These are phyloP conservation scores for Achatina immaculata DNA, from an alignment of 1,140 invertebrate species.

Conservation along the genomic window DNA sequence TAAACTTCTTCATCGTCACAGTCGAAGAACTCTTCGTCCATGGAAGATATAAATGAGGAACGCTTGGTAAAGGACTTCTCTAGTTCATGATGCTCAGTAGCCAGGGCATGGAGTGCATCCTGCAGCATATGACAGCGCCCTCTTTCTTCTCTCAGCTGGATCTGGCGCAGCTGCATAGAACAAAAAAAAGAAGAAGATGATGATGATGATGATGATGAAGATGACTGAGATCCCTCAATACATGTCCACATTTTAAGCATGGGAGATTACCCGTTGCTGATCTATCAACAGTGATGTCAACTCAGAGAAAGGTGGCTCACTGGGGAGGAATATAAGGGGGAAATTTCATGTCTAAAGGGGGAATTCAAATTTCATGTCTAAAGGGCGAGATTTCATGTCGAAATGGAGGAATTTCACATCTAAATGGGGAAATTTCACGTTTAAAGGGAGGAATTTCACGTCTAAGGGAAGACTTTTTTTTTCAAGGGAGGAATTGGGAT, in stretches of 20 bases:
- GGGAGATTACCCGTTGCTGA: background rate
- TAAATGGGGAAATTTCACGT: too few relatives aligned
- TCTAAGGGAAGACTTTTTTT: too few relatives aligned
- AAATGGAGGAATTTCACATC: too few relatives aligned
- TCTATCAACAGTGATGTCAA: too few relatives aligned
- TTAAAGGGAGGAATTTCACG: too few relatives aligned
- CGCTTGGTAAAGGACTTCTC: conserved; percentile 74
- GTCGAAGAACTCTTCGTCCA: conserved; percentile 81
- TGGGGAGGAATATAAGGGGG: too few relatives aligned
- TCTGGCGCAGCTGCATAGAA: conserved; percentile 64
- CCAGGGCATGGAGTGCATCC: conserved; percentile 78
- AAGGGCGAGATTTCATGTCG: too few relatives aligned
- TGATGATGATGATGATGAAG: too few relatives aligned
- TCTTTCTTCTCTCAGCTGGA: conserved; percentile 72
- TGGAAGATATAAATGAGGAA: conserved; percentile 73
- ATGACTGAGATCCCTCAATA: background rate
- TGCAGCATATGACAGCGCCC: conserved; percentile 79
- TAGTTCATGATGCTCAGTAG: conserved; percentile 79
- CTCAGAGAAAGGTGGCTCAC: too few relatives aligned
- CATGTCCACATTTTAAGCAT: background rate
- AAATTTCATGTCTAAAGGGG: too few relatives aligned
- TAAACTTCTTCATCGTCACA: conserved; percentile 54
- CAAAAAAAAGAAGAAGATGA: conserved; percentile 6
- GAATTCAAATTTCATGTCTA: too few relatives aligned
- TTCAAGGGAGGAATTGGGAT: too few relatives aligned